phyloP scores from a whole-genome alignment of 1,140 invertebrate genomes.

The Zaprionus davidi region DNA sequence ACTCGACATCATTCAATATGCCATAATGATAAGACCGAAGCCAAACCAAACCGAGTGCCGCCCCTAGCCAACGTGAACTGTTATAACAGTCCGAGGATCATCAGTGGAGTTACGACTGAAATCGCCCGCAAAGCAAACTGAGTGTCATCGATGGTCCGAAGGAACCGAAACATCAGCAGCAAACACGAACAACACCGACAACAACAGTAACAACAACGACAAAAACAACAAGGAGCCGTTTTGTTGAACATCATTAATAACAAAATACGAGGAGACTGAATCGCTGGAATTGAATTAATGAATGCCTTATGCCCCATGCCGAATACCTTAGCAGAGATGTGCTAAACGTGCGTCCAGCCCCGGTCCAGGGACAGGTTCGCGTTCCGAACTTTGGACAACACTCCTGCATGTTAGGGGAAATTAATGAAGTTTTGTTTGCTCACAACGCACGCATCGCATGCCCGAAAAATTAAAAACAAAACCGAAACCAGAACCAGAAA shows the following conservation, averaged over 20 bases:
- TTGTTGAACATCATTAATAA: constrained; percentile 84
- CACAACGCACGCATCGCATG: constrained; percentile 39
- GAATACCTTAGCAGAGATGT: constrained; percentile 55
- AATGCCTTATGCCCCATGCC: constrained; percentile 65
- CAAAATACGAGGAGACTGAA: constrained; percentile 74
- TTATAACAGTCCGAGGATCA: constrained; percentile 43
- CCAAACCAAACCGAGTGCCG: constrained; percentile 7
- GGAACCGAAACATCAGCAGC: constrained; percentile 33
- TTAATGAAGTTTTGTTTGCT: constrained; percentile 69
- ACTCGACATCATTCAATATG: constrained; percentile 82
- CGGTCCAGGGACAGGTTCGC: constrained; percentile 1
- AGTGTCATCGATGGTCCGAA: constrained; percentile 47
- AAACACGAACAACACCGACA: constrained; percentile 39
- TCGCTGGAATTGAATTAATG: constrained; percentile 76
- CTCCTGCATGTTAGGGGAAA: constrained; percentile 52
- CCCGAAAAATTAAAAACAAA: constrained; percentile 46
- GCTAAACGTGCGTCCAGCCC: constrained; percentile 79
- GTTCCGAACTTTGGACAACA: constrained; percentile 12
- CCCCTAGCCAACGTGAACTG: constrained; percentile 33
- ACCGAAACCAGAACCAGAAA: constrained; percentile 28
- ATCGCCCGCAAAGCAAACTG: constrained; percentile 70
- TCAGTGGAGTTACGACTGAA: constrained; percentile 40
- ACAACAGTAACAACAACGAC: constrained; percentile 15
- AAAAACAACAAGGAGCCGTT: constrained; percentile 61
- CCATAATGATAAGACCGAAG: constrained; percentile 66